Evolutionary conservation across 2,113 vertebrate species (phyloP), one percentile per base, ranked within the genome.

Genomic region (Indri indri): DNA sequence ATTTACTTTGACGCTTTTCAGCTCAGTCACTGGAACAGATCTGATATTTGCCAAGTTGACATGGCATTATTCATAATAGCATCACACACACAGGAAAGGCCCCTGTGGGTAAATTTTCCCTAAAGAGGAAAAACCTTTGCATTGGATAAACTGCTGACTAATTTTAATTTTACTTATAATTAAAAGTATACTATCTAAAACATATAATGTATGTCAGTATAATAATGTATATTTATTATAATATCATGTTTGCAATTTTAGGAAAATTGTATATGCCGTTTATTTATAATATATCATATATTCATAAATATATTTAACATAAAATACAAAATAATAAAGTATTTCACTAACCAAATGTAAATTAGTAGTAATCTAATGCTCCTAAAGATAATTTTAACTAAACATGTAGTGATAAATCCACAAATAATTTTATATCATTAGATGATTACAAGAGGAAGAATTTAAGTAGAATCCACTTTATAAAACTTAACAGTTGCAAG

Each of bases 1-100:
- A 86, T 97, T 98, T 94, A 82, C 34, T 95, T 85, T 63, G 37
- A 81, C 14, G 8, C 4, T 92, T 92, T 96, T 88, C 74, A 90
- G 47, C 16, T 93, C 82, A 45, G n/a, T 76, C 17, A 23, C 47
- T 34, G 6, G 89, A 90, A 40, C 25, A 22, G 63, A 84, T 1
- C 27, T 76, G 11, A 93, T 59, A 81, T 5, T 47, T 14, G 54
- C 10, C 71, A 30, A 68, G 91, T 82, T 91, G 88, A 4, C n/a
- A 22, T 18, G 32, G 5, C 6, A 86, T 95, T 91, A 88, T 65
- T 95, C 57, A 80, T 17, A 90, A 42, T 13, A 90, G 57, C 47
- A 93, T 2, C 4, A 61, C 47, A 30, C 2, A n/a, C 6, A 12
- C 2, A 89, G 47, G 13, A 95, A 93, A 90, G 54, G 13, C 4